phyloP scores from a whole-genome alignment of 1,140 invertebrate genomes.

The Drosophila simulans region DNA sequence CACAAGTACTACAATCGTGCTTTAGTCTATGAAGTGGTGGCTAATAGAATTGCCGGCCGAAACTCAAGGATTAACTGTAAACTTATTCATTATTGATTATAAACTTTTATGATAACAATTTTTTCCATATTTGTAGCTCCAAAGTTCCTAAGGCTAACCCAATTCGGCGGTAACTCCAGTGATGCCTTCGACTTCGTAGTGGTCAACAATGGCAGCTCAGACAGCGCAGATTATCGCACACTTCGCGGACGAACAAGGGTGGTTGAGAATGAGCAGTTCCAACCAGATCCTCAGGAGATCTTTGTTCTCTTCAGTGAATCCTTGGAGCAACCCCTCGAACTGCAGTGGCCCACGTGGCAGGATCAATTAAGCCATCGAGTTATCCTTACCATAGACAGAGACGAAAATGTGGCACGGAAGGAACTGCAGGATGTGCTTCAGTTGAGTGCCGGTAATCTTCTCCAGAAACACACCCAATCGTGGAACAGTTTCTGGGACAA shows the following conservation, averaged over 20 bases:
- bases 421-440: slow-evolving; percentile 85
- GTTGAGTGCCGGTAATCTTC: slow-evolving; percentile 11
- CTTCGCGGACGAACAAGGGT: slow-evolving; percentile 52
- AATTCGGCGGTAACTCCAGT: slow-evolving; percentile 41
- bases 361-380: slow-evolving; percentile 85
- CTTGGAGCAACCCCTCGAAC: slow-evolving; percentile 32
- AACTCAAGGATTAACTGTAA: slow-evolving; percentile 20
- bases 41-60: slow-evolving; percentile 11
- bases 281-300: slow-evolving; percentile 81
- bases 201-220: slow-evolving; percentile 35
- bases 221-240: slow-evolving; percentile 35
- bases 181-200: slow-evolving; percentile 58
- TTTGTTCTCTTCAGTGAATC: slow-evolving; percentile 66
- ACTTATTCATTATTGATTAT: background rate
- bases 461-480: slow-evolving; percentile 42
- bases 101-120: background rate
- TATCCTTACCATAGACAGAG: slow-evolving; percentile 85
- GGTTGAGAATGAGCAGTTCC: slow-evolving; percentile 83
- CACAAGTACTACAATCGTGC: slow-evolving; percentile 86
- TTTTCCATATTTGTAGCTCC: slow-evolving; percentile 26
- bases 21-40: slow-evolving; percentile 86
- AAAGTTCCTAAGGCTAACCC: slow-evolving; percentile 39
- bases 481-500: slow-evolving; percentile 73
- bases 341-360: slow-evolving; percentile 84
- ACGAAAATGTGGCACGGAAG: slow-evolving; percentile 85